These are phyloP conservation scores for Drosophila diplacantha DNA, from an alignment of 2,888 invertebrate genomes.

Conservation along the genomic window DNA sequence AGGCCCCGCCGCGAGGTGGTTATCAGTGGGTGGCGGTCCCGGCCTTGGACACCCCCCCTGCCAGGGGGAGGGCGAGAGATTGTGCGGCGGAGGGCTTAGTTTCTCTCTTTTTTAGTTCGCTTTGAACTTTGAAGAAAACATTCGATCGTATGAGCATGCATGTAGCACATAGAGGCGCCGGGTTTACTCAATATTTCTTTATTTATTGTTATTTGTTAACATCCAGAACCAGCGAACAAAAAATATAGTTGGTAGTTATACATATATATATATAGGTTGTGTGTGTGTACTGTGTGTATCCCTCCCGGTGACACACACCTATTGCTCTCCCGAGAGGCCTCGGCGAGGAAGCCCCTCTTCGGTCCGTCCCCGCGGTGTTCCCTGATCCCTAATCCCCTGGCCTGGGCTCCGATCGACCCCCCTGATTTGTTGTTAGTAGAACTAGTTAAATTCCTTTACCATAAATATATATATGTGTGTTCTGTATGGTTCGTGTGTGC, in stretches of 20 bases:
- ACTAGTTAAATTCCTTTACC: conserved; percentile 56
- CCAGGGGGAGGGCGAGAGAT: neutral
- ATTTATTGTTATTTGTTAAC: conserved; percentile 33
- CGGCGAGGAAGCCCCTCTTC: conserved; percentile 4
- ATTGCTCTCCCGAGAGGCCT: conserved; percentile 46
- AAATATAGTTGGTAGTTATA: conserved; percentile 19
- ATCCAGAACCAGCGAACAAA: conserved; percentile 57
- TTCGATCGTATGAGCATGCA: conserved; percentile 32
- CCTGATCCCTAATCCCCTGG: conserved; percentile 65
- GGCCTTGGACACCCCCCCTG: conserved; percentile 9
- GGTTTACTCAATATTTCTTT: neutral
- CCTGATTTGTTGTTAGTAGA: conserved; percentile 18
- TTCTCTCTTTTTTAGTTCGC: conserved; percentile 27
- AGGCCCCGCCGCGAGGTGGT: conserved; percentile 6
- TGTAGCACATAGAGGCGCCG: conserved; percentile 20
- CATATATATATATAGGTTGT: conserved; percentile 10
- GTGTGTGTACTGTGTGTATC: conserved; percentile 19
- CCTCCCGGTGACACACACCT: conserved; percentile 19
- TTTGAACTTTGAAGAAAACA: conserved; percentile 64
- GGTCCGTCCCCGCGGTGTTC: conserved; percentile 43
- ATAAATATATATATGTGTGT: conserved; percentile 9
- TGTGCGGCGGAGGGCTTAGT: neutral
- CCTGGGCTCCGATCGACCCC: conserved; percentile 3
- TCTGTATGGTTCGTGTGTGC: conserved; percentile 4
- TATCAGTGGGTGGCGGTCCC: neutral